These are phyloP conservation scores for Ginglymostoma cirratum DNA, from an alignment of 2,113 vertebrate species.

Conservation along the genomic window DNA sequence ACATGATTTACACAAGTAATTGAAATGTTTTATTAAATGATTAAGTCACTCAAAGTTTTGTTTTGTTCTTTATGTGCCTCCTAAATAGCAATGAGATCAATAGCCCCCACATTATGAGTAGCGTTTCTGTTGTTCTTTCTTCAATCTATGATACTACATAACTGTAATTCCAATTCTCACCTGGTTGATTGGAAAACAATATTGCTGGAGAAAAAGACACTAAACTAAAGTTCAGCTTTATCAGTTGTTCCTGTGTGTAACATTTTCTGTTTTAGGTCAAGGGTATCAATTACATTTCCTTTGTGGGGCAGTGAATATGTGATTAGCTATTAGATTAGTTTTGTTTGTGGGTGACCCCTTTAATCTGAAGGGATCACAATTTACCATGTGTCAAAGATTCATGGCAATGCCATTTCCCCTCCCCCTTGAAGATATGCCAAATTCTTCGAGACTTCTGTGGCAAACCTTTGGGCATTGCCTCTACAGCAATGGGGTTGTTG, in stretches of 20 bases:
- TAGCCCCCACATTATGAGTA: neutral
- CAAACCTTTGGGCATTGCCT: conserved; percentile 19
- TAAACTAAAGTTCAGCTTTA: neutral
- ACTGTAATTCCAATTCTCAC: too few species aligned
- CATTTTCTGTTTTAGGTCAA: neutral
- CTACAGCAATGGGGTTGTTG: neutral
- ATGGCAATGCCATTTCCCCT: neutral
- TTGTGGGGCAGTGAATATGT: neutral
- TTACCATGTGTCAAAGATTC: neutral
- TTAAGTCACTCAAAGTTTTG: too few species aligned
- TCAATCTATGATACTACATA: too few species aligned
- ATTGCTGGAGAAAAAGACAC: neutral
- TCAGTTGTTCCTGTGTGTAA: neutral
- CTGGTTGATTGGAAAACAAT: neutral
- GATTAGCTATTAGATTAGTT: neutral
- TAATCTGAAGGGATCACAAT: neutral
- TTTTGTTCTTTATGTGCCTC: too few species aligned
- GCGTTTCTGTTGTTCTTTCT: neutral
- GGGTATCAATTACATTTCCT: neutral
- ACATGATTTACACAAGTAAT: neutral
- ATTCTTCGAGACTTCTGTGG: neutral
- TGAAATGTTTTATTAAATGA: neutral
- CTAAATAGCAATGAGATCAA: neutral
- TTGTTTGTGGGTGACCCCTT: neutral
- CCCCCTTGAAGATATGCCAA: neutral